Evolutionary conservation across 2,888 invertebrate species (phyloP), one percentile per base, ranked within the genome.

Genomic region (Dryadula phaetusa): DNA sequence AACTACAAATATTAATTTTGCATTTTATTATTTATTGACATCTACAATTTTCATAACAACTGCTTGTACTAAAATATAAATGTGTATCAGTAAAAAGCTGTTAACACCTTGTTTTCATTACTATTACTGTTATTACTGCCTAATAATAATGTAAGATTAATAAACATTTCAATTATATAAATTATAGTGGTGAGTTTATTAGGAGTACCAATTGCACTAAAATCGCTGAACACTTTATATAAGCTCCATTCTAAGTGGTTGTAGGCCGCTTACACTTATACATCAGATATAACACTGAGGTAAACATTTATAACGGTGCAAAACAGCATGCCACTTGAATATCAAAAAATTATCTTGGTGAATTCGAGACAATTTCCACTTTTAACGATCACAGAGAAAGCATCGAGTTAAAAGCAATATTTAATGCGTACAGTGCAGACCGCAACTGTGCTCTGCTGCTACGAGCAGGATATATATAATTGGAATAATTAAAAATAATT

Each of bases 51-150:
- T 88, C 82, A 81, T 90, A 90, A 90, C 91, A 91, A 88, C 86
- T 87, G 86, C 90, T 92, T 91, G 90, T 91, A 92, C 90, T 92
- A 92, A 91, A 89, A 91, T 91, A 90, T 90, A 90, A 90, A 89
- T 84, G 89, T 91, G 90, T 89, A 82, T 85, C 83, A 85, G 84
- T 85, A 85, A 88, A 90, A 84, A 88, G 90, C 89, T 83, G 87
- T 89, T 90, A 89, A 85, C 82, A 82, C 80, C 73, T 82, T 87
- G 84, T 87, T 81, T 82, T 80, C 79, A 82, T 82, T 79, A 79
- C 85, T 85, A 82, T 84, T 86, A 70, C 66, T 82, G 82, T 88
- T 88, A 88, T 81, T 80, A 52, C 79, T 85, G 84, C 84, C 80
- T 75, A 77, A 77, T 80, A 81, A 73, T 82, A 77, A 79, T 82